Evolutionary conservation across 2,888 invertebrate species (phyloP), one percentile per base, ranked within the genome.

Genomic region (Cephus nigrinus): DNA sequence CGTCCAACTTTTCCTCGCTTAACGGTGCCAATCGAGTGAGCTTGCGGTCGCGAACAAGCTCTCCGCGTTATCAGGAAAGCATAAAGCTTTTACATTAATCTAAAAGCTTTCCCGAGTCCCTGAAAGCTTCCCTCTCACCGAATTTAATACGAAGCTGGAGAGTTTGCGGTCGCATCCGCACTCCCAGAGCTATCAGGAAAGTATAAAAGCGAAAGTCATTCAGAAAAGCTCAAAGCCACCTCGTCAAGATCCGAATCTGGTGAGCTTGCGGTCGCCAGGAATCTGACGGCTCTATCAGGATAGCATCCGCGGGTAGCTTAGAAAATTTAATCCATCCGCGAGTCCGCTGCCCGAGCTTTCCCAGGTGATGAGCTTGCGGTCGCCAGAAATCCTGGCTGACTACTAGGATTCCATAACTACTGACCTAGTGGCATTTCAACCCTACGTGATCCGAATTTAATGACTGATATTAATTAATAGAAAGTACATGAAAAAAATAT

Each of bases 311-410:
- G 12, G 23, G 55, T 9, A 9, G 23, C 55, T 23, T 55, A 55
- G 55, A 55, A 55, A 55, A 23, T 23, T 55, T 2, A 9, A 23
- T 55, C 23, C 23, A 55, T 5, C 9, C 23, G 55, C 23, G 23
- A 80, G 90, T 84, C 85, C 81, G 81, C 85, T 84, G 86, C 90
- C 84, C 92, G 92, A 91, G 92, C 92, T 84, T 84, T 90, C 85
- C 82, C 82, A 84, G 89, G 89, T 88, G 86, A 75, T 76, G 73
- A 71, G 75, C 76, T 74, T 81, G 86, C 83, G 86, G 89, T 89
- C 89, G 88, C 87, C 88, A 88, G 34, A 40, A 34, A 23, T 40
- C 73, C 73, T 36, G 35, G 36, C 34, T 40, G 31, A 80, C 55
- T 55, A 55, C 9, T 55, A 55, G 55, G 55, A 55, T 9, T 15